Evolutionary conservation across 2,888 invertebrate genomes (phyloP), one percentile per base, ranked within the genome.

Genomic region (Anoplius nigerrimus): DNA sequence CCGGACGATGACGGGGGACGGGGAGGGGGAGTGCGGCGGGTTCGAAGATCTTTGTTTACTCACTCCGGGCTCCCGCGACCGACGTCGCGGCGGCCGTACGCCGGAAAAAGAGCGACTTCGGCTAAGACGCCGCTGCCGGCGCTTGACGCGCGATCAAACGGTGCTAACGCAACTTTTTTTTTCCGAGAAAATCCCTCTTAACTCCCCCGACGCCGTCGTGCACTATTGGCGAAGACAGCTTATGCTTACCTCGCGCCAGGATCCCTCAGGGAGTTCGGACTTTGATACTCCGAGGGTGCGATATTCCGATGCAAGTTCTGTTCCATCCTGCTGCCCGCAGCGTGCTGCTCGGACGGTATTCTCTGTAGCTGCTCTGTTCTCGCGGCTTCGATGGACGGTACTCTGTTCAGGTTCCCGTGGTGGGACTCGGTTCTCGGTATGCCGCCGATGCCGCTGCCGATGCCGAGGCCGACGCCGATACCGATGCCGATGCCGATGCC

Each of bases 231-330:
- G 72, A 77, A 76, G 77, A 87, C 88, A 86, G 74, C 87, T 86
- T 83, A 88, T 81, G 87, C 88, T 87, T 85, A 88, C 88, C 88
- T 88, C 84, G 84, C 84, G 76, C 81, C 84, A 71, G 82, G 84
- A 71, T 87, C 87, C 81, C 86, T 83, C 74, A 86, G 78, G 59
- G 85, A 80, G 76, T 84, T 83, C 55, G 88, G 86, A 66, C 82
- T 87, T 80, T 88, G 88, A 81, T 87, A 88, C 69, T 88, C 88
- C 81, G 87, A 86, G 75, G 82, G 76, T 73, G 84, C 22, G n/a
- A 20, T 20, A 2, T 18, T 3, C 20, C 20, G 20, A 21, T 52
- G 52, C 21, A 15, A 43, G 58, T 74, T 80, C 72, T 78, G 76
- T 67, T 82, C 80, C 72, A 18, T 71, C 68, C 46, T 66, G 71